Evolutionary conservation across 2,888 invertebrate species (phyloP).

Genomic region (Pheosia gnoma): DNA sequence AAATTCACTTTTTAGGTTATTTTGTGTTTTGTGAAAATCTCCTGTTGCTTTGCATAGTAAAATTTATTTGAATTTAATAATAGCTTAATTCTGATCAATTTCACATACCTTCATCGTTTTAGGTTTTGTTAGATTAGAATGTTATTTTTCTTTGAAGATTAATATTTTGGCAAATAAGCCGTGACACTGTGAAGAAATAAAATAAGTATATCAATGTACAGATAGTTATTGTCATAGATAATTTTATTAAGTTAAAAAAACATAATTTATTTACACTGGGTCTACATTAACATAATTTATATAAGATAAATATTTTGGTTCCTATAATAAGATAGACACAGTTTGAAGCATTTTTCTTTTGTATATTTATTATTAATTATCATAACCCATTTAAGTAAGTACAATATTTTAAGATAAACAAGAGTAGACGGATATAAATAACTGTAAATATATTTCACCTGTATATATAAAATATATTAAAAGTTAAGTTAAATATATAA

Average conservation of each 20-base stretch:
- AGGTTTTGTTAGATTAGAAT: slow-evolving; percentile 19
- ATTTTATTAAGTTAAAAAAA: slow-evolving; percentile 61
- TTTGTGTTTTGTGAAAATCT: background rate
- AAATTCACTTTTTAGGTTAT: background rate
- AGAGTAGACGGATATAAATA: slow-evolving; percentile 33
- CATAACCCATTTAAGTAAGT: slow-evolving; percentile 51
- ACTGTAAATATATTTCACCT: slow-evolving; percentile 36
- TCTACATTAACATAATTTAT: slow-evolving; percentile 47
- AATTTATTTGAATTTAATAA: background rate
- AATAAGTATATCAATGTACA: slow-evolving; percentile 61
- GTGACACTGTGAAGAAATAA: slow-evolving; percentile 54
- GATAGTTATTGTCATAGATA: slow-evolving; percentile 64
- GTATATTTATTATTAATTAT: slow-evolving; percentile 69
- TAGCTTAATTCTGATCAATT: too few species aligned
- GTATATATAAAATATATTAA: slow-evolving; percentile 35
- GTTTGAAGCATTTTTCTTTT: slow-evolving; percentile 66
- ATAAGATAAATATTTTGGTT: slow-evolving; percentile 73
- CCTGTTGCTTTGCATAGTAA: background rate
- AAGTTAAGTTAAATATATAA: slow-evolving; percentile 36
- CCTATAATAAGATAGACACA: slow-evolving; percentile 79
- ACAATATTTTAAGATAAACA: slow-evolving; percentile 41
- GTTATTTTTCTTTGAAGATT: slow-evolving; percentile 9
- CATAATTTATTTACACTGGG: slow-evolving; percentile 75
- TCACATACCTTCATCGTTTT: slow-evolving; percentile 23
- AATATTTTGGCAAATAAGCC: slow-evolving; percentile 33